A percentile compares a stretch with the other conserved stretches of the same genome.
These are phyloP conservation scores for Sylvilagus floridanus DNA, from an alignment of 2,797 vertebrate genomes.

Conservation along the genomic window DNA sequence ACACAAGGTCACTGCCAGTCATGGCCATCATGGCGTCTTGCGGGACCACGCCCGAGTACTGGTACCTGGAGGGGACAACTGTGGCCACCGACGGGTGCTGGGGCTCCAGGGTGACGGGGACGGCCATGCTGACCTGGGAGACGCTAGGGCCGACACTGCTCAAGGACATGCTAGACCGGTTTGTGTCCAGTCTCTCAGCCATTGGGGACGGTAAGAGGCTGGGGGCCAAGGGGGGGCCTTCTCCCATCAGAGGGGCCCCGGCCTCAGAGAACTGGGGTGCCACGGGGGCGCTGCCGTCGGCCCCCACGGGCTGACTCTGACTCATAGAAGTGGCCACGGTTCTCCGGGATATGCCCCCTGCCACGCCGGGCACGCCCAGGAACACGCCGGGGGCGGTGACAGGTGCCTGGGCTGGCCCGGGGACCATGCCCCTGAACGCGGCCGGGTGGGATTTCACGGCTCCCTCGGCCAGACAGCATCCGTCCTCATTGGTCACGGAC, in stretches of 20 bases:
- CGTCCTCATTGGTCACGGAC: background rate
- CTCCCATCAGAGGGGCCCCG: background rate
- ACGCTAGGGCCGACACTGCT: rapidly evolving
- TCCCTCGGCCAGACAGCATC: background rate
- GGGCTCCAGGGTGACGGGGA: background rate
- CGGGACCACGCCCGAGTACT: background rate
- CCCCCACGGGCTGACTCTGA: background rate
- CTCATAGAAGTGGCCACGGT: too few relatives aligned
- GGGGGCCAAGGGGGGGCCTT: background rate
- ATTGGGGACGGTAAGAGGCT: background rate
- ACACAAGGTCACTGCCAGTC: background rate
- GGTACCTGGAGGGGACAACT: rapidly evolving
- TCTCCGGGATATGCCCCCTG: background rate
- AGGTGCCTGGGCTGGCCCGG: background rate
- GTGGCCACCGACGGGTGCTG: background rate
- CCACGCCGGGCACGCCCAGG: background rate
- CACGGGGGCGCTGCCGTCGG: rapidly evolving
- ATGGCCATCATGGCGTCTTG: background rate
- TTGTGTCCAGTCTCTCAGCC: background rate
- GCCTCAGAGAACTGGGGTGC: background rate
- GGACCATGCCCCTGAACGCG: background rate
- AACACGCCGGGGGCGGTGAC: background rate
- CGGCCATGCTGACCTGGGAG: background rate
- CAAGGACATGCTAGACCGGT: background rate
- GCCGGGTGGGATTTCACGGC: background rate